Evolutionary conservation across 1,140 invertebrate genomes (phyloP).

Genomic region (Anastrepha ludens): DNA sequence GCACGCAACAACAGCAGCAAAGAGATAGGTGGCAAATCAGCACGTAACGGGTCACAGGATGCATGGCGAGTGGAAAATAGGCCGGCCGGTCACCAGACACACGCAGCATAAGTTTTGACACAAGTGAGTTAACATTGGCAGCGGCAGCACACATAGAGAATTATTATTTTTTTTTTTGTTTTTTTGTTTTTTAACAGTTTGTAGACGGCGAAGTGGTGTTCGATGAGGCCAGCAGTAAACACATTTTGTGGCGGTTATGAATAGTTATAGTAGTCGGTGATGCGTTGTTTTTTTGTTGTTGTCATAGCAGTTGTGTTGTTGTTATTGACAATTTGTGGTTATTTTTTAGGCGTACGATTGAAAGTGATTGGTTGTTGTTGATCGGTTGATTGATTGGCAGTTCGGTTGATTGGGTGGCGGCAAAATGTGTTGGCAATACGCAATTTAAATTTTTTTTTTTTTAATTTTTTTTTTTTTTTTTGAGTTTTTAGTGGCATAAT

Average conservation of each 20-base stretch:
- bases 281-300: background rate
- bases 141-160: background rate
- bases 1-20: background rate
- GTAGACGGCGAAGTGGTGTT: background rate
- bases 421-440: background rate
- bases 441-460: background rate
- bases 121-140: background rate
- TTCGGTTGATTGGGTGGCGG: background rate
- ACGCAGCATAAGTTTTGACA: background rate
- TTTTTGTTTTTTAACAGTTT: background rate
- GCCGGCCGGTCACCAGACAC: background rate
- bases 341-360: background rate
- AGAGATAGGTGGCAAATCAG: background rate
- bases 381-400: background rate
- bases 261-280: background rate
- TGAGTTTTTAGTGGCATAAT: slow-evolving; percentile 3
- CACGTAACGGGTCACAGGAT: background rate
- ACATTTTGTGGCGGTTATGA: background rate
- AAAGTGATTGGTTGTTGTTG: slow-evolving; percentile 32
- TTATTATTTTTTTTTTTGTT: background rate
- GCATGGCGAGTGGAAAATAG: background rate
- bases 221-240: background rate
- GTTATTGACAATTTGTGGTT: background rate
- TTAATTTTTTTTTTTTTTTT: slow-evolving; percentile 34
- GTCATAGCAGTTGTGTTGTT: background rate